Percentiles rank a stretch among this genome's conserved stretches.
phyloP scores from a whole-genome alignment of 2,888 invertebrate genomes.

The Hylaea fasciaria region DNA sequence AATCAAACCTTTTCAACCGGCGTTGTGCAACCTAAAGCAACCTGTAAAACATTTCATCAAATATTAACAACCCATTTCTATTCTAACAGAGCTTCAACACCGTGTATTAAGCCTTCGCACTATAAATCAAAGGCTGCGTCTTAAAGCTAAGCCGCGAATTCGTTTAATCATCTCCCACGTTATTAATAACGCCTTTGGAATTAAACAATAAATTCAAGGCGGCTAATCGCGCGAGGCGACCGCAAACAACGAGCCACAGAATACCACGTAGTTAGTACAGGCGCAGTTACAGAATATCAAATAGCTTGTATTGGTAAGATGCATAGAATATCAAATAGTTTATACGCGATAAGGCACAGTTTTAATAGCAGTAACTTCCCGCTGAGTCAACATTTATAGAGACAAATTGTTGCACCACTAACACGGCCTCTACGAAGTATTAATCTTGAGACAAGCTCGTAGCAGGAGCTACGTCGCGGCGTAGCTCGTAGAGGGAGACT shows the following conservation, averaged over 20 bases:
- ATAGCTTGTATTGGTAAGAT: slow-evolving; percentile 8
- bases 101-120: slow-evolving; percentile 63
- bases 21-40: slow-evolving; percentile 17
- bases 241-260: slow-evolving; percentile 56
- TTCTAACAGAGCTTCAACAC: slow-evolving; percentile 51
- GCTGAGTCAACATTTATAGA: slow-evolving; percentile 85
- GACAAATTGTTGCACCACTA: slow-evolving; percentile 84
- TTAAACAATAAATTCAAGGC: slow-evolving; percentile 84
- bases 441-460: slow-evolving; percentile 75
- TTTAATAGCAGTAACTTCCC: slow-evolving; percentile 46
- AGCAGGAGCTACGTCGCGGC: slow-evolving; percentile 53
- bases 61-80: slow-evolving; percentile 31
- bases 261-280: slow-evolving; percentile 47
- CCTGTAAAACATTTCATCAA: slow-evolving; percentile 32
- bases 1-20: slow-evolving; percentile 6
- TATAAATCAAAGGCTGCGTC: slow-evolving; percentile 78
- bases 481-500: slow-evolving; percentile 48
- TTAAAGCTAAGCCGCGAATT: slow-evolving; percentile 75
- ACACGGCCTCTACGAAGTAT: slow-evolving; percentile 78
- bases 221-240: slow-evolving; percentile 81
- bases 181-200: slow-evolving; percentile 84
- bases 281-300: slow-evolving; percentile 2
- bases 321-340: slow-evolving; percentile 1
- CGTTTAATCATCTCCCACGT: slow-evolving; percentile 81
- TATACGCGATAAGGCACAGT: background rate